Percentiles rank a stretch among this genome's conserved stretches.
phyloP scores from a whole-genome alignment of 2,888 invertebrate genomes.

The Stenurella melanura region DNA sequence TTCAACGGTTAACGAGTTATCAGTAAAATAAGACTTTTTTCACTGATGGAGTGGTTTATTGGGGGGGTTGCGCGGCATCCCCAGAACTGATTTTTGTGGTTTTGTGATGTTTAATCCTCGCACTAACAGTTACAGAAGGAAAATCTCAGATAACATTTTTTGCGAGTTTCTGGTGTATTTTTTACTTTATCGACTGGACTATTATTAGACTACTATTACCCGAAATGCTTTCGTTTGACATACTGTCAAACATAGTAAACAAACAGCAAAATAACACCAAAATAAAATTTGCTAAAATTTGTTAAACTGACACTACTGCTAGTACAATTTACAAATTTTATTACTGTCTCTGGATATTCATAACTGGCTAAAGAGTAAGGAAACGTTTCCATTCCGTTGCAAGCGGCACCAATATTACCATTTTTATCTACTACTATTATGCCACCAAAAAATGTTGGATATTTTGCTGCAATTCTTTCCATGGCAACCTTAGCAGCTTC shows the following conservation, averaged over 20 bases:
- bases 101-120: too few species aligned
- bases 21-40: too few species aligned
- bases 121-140: too few species aligned
- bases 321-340: conserved; percentile 54
- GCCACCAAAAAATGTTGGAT: conserved; percentile 89
- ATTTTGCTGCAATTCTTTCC: conserved; percentile 81
- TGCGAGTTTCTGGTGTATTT: too few species aligned
- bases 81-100: too few species aligned
- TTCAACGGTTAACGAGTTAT: too few species aligned
- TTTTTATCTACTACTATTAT: conserved; percentile 84
- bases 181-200: too few species aligned
- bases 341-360: conserved; percentile 46
- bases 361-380: conserved; percentile 76
- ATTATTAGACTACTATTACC: too few species aligned
- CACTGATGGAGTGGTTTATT: too few species aligned
- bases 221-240: too few species aligned
- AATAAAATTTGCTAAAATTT: not conserved
- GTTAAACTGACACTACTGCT: not conserved
- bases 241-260: not conserved
- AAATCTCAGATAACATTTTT: too few species aligned
- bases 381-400: conserved; percentile 82
- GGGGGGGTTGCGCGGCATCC: too few species aligned
- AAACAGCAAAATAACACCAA: not conserved
- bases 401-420: conserved; percentile 89
- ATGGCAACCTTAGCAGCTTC: conserved; percentile 85